Conservation (phyloP, 2,113 vertebrate genomes). For the Orthonyx spaldingii region DNA sequence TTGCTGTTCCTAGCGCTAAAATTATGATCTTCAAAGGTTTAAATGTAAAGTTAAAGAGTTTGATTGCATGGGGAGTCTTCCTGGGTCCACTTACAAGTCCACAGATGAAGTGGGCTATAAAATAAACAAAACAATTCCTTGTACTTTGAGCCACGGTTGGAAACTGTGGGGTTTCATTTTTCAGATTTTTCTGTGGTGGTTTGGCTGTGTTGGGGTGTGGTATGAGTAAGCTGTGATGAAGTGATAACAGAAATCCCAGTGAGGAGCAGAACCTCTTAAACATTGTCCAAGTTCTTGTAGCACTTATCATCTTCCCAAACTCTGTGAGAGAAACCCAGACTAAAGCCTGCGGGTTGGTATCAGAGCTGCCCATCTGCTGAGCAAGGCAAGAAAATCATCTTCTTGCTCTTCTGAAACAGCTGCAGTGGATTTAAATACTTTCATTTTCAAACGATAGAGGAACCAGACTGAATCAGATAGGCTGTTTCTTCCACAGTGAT, state of each 20-base stretch:
- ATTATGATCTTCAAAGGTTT: not conserved
- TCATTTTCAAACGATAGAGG: not conserved
- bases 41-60: not conserved
- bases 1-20: not conserved
- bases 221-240: not conserved
- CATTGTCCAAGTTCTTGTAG: not conserved
- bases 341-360: not conserved
- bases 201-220: not conserved
- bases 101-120: not conserved
- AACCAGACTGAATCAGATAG: not conserved
- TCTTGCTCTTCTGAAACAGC: not conserved
- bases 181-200: not conserved
- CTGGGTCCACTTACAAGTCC: not conserved
- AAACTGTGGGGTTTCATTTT: not conserved
- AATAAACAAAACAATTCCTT: not conserved
- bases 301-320: not conserved
- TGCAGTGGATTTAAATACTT: not conserved
- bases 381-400: not conserved
- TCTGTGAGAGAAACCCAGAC: not conserved
- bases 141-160: not conserved
- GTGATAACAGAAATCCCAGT: not conserved
- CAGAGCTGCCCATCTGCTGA: constrained; percentile 1
- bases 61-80: not conserved
- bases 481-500: not conserved
- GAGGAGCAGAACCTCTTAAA: not conserved